Evolutionary conservation across 92 coral and sea anemone genomes (phyloP), one percentile per base, ranked within the genome.

Genomic region (Phenganax marumi): DNA sequence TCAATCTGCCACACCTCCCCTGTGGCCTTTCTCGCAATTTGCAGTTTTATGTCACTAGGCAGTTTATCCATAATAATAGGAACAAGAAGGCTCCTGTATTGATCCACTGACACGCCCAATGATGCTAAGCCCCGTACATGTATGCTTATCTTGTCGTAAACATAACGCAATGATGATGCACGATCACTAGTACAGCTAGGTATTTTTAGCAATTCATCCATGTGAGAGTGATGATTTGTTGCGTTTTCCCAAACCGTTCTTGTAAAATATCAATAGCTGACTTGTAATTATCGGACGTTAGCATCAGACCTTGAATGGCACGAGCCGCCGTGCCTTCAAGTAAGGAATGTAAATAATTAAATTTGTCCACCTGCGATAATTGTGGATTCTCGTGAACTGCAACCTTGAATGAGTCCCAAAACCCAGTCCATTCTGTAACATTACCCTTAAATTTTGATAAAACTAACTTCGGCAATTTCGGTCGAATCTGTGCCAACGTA

Each of bases 171-270:
- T 72, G 60, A 16, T 10, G 77, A 72, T 19, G 25, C n/a, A 0
- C 50, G 25, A 10, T 70, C 75, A 39, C 19, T 72, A 26, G 11
- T 49, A 19, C 77, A 72, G 50, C 25, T 24, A 17, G 24, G 77
- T 72, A 72, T 49, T 24, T 72, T 72, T 17, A 72, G 50, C 65
- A 75, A 33, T 24, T 75, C 80, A 26, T 75, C 80, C 80, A 75
- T 75, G 14, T 75, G 80, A 2, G 61, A 19, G 80, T 75, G 7
- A 75, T 75, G 26, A 75, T 17, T 3, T 21, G 65, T n/a, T 75
- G 80, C 7, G 80, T 9, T 54, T 75, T 75, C 21, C 80, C 80
- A 17, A 75, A 75, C 60, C 80, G 51, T 33, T 75, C 80, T 8
- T 75, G 66, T 51, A 75, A 75, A 25, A 75, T 50, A 13, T 13